Evolutionary conservation across 2,888 invertebrate genomes (phyloP).

Genomic region (Drosophila pseudotalamancana): DNA sequence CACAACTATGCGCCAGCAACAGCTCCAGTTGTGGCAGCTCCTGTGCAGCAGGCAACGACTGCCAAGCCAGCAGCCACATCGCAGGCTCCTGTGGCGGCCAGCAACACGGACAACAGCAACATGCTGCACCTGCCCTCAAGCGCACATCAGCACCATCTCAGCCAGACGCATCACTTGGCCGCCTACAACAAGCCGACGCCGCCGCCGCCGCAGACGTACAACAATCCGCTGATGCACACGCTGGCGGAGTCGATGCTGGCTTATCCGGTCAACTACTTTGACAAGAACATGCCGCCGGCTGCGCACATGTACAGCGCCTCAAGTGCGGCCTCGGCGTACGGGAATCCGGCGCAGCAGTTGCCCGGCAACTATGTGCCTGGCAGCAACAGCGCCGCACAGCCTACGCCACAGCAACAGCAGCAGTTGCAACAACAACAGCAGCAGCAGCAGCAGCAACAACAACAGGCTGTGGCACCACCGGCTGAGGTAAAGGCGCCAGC

Average conservation of each 20-base stretch:
- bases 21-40: slow-evolving; percentile 11
- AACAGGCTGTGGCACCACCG: slow-evolving; percentile 8
- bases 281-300: slow-evolving; percentile 87
- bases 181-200: slow-evolving; percentile 82
- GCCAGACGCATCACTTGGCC: slow-evolving; percentile 81
- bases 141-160: slow-evolving; percentile 77
- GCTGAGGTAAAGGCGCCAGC: slow-evolving; percentile 67
- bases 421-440: slow-evolving; percentile 39
- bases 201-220: slow-evolving; percentile 80
- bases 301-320: slow-evolving; percentile 86
- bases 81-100: slow-evolving; percentile 33
- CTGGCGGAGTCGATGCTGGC: slow-evolving; percentile 81
- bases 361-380: slow-evolving; percentile 70
- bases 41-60: slow-evolving; percentile 57
- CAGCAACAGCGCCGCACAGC: slow-evolving; percentile 51
- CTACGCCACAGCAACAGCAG: slow-evolving; percentile 25
- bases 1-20: slow-evolving; percentile 60
- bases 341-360: slow-evolving; percentile 76
- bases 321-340: slow-evolving; percentile 69
- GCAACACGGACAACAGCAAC: slow-evolving; percentile 55
- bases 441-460: slow-evolving; percentile 43
- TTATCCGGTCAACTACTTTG: slow-evolving; percentile 85
- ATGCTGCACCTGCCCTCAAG: slow-evolving; percentile 66
- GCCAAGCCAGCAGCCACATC: slow-evolving; percentile 47
- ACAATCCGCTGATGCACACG: slow-evolving; percentile 81